Percentiles rank a stretch among this genome's conserved stretches.
Evolutionary conservation across 2,888 invertebrate species (phyloP).

Genomic region (Acrobasis consociella): DNA sequence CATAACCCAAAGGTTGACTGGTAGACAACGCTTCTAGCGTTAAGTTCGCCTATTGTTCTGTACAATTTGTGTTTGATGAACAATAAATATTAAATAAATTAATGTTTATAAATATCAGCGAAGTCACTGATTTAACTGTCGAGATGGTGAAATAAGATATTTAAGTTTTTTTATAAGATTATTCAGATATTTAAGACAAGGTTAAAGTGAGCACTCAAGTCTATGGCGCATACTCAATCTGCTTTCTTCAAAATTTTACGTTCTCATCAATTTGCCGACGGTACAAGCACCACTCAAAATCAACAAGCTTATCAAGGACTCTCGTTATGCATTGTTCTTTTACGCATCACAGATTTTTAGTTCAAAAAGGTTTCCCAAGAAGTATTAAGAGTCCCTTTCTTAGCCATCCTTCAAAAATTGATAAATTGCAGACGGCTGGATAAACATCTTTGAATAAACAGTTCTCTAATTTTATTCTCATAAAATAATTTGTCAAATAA

Average conservation of each 20-base stretch:
- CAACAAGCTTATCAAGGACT: background rate
- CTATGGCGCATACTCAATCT: background rate
- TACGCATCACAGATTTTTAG: slow-evolving; percentile 4
- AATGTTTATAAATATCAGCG: too few species aligned
- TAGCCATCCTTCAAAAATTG: background rate
- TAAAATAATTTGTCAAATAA: too few species aligned
- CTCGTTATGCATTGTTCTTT: slow-evolving; percentile 5
- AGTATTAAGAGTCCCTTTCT: background rate
- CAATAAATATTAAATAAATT: too few species aligned
- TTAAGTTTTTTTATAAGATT: too few species aligned
- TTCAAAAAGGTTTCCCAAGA: background rate
- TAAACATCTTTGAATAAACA: background rate
- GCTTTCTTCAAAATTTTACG: slow-evolving; percentile 1
- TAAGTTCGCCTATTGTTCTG: too few species aligned
- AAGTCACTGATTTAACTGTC: too few species aligned
- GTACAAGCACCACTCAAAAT: background rate
- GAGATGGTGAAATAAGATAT: too few species aligned
- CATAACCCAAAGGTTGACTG: too few species aligned
- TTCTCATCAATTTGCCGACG: slow-evolving; percentile 13
- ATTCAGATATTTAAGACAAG: too few species aligned
- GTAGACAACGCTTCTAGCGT: too few species aligned
- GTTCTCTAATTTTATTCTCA: background rate
- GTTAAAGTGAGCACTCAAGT: background rate
- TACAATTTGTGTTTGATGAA: too few species aligned
- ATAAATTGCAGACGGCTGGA: background rate